Conservation (phyloP, 2,888 invertebrate genomes). For the Rotaria macrura region DNA sequence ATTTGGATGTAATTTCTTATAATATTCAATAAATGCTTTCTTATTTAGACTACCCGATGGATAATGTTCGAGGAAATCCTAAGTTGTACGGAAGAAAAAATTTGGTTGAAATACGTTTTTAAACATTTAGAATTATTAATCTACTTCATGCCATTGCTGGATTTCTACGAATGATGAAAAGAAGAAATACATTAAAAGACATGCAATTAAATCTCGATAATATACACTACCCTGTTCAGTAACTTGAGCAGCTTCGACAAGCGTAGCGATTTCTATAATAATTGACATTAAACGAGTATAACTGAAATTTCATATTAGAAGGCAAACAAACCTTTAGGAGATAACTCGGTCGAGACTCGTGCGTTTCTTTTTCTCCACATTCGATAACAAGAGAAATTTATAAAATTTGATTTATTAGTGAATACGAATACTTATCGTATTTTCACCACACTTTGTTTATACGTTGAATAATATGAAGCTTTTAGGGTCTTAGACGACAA, state of each 20-base stretch:
- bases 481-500: not conserved
- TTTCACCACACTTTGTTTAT: not conserved
- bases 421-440: not conserved
- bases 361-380: too few species aligned
- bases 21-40: not conserved
- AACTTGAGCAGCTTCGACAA: not conserved
- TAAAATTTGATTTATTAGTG: not conserved
- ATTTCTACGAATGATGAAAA: not conserved
- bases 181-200: not conserved
- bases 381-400: too few species aligned
- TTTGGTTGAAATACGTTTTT: too few species aligned
- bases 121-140: not conserved
- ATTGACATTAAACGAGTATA: not conserved
- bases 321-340: not conserved
- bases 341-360: not conserved
- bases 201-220: not conserved
- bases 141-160: not conserved
- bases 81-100: not conserved
- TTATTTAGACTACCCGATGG: not conserved
- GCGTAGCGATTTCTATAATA: not conserved
- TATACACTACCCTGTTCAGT: not conserved
- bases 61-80: not conserved
- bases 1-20: not conserved
- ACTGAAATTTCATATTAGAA: not conserved
- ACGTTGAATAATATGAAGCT: not conserved